Evolutionary conservation across 2,113 vertebrate species (phyloP).

Genomic region (Anhinga anhinga): DNA sequence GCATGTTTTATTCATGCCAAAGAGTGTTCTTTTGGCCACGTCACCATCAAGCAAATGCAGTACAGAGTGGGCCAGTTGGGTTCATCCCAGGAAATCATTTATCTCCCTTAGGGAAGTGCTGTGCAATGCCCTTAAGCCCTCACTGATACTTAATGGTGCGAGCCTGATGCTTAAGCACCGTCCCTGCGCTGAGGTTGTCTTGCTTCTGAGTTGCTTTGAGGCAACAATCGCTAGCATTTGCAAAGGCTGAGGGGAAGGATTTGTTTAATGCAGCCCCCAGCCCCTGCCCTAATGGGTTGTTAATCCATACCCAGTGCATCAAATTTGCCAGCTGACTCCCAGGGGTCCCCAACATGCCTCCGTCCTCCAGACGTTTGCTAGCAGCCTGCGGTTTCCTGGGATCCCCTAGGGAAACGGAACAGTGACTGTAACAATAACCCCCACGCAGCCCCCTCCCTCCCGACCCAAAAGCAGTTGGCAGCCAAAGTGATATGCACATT

Average conservation of each 20-base stretch:
- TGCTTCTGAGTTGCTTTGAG: not conserved
- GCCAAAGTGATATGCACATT: constrained; percentile 49
- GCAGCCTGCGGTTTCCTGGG: not conserved
- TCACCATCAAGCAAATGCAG: not conserved
- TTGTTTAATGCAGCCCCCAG: not conserved
- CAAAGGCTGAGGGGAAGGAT: not conserved
- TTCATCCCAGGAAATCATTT: not conserved
- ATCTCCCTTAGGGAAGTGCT: not conserved
- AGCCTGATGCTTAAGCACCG: not conserved
- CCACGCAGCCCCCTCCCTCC: not conserved
- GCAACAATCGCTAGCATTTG: not conserved
- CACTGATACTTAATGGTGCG: not conserved
- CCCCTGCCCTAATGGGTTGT: constrained; percentile 34
- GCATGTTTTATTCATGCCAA: not conserved
- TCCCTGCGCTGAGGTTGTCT: not conserved
- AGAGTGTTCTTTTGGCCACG: not conserved
- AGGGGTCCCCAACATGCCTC: not conserved
- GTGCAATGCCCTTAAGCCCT: not conserved
- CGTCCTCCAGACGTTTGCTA: not conserved
- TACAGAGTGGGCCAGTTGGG: not conserved
- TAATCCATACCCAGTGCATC: constrained; percentile 41
- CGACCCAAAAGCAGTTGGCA: constrained; percentile 47
- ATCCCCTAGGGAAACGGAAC: not conserved
- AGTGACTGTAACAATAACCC: constrained; percentile 14
- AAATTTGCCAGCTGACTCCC: constrained; percentile 23